These are phyloP conservation scores for Champsocephalus esox DNA, from an alignment of 2,797 vertebrate genomes.

Conservation along the genomic window DNA sequence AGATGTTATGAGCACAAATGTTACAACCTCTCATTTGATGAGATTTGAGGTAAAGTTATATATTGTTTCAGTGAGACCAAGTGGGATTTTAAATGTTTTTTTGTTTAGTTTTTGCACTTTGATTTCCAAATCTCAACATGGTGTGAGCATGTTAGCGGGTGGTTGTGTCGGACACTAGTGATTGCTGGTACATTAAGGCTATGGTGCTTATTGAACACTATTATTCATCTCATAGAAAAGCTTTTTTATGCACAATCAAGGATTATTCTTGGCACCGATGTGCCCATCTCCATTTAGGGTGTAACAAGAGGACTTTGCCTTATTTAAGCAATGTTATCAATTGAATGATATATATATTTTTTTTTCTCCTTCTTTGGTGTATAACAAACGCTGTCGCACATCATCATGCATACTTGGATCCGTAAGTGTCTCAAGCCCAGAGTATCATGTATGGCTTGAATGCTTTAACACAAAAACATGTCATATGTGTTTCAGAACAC, in stretches of 20 bases:
- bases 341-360: constrained; percentile 9
- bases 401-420: background rate
- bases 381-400: constrained; percentile 20
- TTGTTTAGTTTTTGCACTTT: constrained; percentile 60
- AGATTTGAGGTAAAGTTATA: constrained; percentile 37
- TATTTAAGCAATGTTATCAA: constrained; percentile 11
- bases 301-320: constrained; percentile 18
- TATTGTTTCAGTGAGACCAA: constrained; percentile 21
- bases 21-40: constrained; percentile 25
- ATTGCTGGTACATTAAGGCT: constrained; percentile 36
- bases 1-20: constrained; percentile 31
- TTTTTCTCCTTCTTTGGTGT: constrained; percentile 18
- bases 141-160: constrained; percentile 4
- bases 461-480: constrained; percentile 19
- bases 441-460: constrained; percentile 5
- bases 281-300: constrained; percentile 22
- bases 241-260: constrained; percentile 33
- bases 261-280: constrained; percentile 33
- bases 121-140: constrained; percentile 42
- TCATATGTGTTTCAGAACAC: constrained; percentile 22
- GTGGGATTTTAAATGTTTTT: constrained; percentile 18
- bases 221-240: constrained; percentile 45
- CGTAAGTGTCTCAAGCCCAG: background rate
- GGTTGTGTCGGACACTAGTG: constrained; percentile 53
- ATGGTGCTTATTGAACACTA: constrained; percentile 61